These are phyloP conservation scores for Gouania willdenowi DNA, from an alignment of 2,797 vertebrate genomes.

Conservation along the genomic window DNA sequence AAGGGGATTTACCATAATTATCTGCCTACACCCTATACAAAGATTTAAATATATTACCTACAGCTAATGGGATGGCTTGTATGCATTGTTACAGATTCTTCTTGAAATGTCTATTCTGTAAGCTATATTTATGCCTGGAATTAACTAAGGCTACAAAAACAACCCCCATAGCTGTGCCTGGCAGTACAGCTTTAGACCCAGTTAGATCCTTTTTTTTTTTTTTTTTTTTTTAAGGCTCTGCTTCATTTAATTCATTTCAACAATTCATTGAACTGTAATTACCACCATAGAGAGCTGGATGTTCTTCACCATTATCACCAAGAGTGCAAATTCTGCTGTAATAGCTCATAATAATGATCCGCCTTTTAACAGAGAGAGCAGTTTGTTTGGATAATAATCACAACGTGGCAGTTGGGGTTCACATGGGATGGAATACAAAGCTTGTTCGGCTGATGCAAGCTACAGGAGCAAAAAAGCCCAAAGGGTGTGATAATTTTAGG, in stretches of 20 bases:
- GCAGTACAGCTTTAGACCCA: conserved; percentile 34
- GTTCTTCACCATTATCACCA: conserved; percentile 50
- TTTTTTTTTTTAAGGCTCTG: conserved; percentile 45
- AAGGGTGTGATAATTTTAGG: conserved; percentile 19
- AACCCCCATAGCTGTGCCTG: conserved; percentile 27
- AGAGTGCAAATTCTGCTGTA: conserved; percentile 49
- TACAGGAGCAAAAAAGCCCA: conserved; percentile 11
- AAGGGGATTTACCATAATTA: conserved; percentile 22
- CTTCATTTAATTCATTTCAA: conserved; percentile 55
- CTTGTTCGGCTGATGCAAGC: not conserved
- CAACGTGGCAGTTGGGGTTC: conserved; percentile 6
- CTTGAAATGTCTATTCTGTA: too few species aligned
- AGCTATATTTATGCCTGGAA: too few species aligned
- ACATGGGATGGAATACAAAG: conserved; percentile 14
- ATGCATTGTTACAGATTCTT: too few species aligned
- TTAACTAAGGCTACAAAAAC: conserved; percentile 35
- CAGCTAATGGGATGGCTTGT: too few species aligned
- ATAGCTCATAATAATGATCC: conserved; percentile 49
- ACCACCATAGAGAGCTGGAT: conserved; percentile 40
- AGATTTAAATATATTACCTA: conserved; percentile 44
- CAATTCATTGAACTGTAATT: conserved; percentile 60
- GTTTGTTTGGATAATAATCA: conserved; percentile 28
- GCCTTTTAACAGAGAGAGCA: conserved; percentile 42
- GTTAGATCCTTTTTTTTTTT: conserved; percentile 1
- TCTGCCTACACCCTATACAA: conserved; percentile 21